phyloP scores from a whole-genome alignment of 1,140 invertebrate genomes.

The Battus philenor region DNA sequence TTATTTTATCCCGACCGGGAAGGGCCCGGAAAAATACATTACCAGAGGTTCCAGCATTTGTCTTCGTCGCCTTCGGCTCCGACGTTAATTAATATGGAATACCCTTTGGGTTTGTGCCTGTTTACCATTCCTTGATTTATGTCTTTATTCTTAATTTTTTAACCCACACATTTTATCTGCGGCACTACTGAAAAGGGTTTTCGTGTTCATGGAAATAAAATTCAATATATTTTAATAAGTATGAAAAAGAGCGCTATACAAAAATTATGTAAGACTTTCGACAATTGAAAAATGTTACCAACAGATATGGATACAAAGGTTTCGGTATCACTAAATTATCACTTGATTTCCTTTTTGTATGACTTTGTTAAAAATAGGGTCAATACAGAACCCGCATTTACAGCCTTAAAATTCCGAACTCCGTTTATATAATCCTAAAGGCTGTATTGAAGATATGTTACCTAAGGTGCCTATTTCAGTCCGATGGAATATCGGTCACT shows the following conservation, averaged over 20 bases:
- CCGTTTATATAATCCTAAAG: too few relatives aligned
- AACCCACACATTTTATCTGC: slow-evolving; percentile 9
- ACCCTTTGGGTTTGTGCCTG: slow-evolving; percentile 62
- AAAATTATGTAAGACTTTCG: too few relatives aligned
- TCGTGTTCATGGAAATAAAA: not conserved
- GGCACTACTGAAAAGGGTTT: not conserved
- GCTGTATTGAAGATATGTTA: not conserved
- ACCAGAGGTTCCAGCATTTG: slow-evolving; percentile 59
- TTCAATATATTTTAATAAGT: slow-evolving; percentile 9
- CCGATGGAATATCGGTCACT: slow-evolving; percentile 33
- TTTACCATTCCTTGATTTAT: slow-evolving; percentile 66
- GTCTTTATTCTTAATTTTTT: slow-evolving; percentile 56
- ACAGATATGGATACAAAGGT: too few relatives aligned
- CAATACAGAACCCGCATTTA: too few relatives aligned
- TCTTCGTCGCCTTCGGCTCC: slow-evolving; percentile 64
- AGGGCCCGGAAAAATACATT: slow-evolving; percentile 71
- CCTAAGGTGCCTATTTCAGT: slow-evolving; percentile 13
- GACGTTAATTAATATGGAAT: slow-evolving; percentile 74
- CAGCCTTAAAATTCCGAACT: too few relatives aligned
- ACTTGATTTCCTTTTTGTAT: too few relatives aligned
- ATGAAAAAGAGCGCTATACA: too few relatives aligned
- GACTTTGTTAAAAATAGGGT: too few relatives aligned
- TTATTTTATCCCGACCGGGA: slow-evolving; percentile 59
- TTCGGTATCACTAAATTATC: too few relatives aligned
- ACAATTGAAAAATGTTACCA: too few relatives aligned